These are phyloP conservation scores for Lutraria lutraria DNA, from an alignment of 2,888 invertebrate species.

Conservation along the genomic window DNA sequence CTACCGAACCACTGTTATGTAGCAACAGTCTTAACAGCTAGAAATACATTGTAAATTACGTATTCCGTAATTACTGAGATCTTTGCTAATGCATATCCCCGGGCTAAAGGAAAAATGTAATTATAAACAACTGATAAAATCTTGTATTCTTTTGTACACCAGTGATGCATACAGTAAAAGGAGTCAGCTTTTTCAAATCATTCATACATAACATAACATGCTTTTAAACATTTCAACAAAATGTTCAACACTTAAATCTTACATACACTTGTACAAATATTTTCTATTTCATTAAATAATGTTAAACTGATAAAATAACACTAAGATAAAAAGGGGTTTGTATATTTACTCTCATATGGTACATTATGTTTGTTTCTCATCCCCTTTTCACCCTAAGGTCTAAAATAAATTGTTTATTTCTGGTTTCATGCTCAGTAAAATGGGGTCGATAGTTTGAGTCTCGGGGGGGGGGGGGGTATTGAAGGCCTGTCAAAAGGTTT, in stretches of 20 bases:
- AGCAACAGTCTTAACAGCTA: neutral
- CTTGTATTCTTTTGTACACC: slow-evolving; percentile 2
- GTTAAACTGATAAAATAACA: slow-evolving; percentile 16
- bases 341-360: neutral
- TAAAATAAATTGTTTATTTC: too few relatives aligned
- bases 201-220: slow-evolving; percentile 5
- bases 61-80: neutral
- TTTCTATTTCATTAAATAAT: neutral
- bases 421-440: too few relatives aligned
- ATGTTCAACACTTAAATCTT: neutral
- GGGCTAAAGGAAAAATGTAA: slow-evolving; percentile 1
- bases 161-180: neutral
- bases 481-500: too few relatives aligned
- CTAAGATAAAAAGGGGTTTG: neutral
- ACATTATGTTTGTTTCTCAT: too few relatives aligned
- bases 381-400: too few relatives aligned
- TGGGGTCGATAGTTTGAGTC: too few relatives aligned
- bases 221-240: slow-evolving; percentile 12
- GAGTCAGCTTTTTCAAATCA: neutral
- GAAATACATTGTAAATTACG: neutral
- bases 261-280: slow-evolving; percentile 10
- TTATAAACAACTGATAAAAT: neutral
- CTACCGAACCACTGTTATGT: too few relatives aligned
- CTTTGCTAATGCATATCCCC: neutral
- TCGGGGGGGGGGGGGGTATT: too few relatives aligned